phyloP scores from a whole-genome alignment of 2,888 invertebrate genomes.

The Sericinus montela region DNA sequence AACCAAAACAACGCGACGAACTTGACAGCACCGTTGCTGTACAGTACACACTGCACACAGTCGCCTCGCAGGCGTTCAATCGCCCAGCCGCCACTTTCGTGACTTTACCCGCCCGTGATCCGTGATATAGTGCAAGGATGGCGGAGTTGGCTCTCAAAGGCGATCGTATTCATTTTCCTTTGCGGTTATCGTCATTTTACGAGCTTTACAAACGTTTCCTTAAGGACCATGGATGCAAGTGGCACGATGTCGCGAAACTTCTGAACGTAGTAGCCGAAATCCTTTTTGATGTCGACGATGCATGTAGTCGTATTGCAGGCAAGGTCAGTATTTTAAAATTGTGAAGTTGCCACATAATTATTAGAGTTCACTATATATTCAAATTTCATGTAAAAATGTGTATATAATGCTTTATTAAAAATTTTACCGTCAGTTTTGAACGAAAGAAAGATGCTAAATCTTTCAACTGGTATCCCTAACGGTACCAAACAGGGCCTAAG shows the following conservation, averaged over 20 bases:
- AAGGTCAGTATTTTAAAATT: slow-evolving; percentile 57
- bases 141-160: slow-evolving; percentile 56
- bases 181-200: slow-evolving; percentile 60
- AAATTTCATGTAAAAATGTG: too few relatives aligned
- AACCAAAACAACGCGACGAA: slow-evolving; percentile 21
- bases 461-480: slow-evolving; percentile 1
- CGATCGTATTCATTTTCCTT: slow-evolving; percentile 47
- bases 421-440: background rate
- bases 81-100: slow-evolving; percentile 53
- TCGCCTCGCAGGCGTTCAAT: slow-evolving; percentile 58
- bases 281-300: slow-evolving; percentile 69
- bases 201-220: slow-evolving; percentile 69
- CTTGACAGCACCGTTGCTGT: slow-evolving; percentile 26
- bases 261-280: slow-evolving; percentile 65
- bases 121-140: slow-evolving; percentile 49
- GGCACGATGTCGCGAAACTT: slow-evolving; percentile 71
- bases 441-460: slow-evolving; percentile 7
- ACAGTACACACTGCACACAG: slow-evolving; percentile 41
- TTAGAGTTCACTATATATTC: too few relatives aligned
- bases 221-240: slow-evolving; percentile 71
- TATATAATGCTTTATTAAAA: too few relatives aligned
- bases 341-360: too few relatives aligned
- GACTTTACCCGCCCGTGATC: slow-evolving; percentile 25
- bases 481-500: slow-evolving; percentile 1
- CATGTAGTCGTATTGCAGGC: slow-evolving; percentile 58